These are phyloP conservation scores for Trematomus loennbergii DNA, from an alignment of 2,113 vertebrate species.

Conservation along the genomic window DNA sequence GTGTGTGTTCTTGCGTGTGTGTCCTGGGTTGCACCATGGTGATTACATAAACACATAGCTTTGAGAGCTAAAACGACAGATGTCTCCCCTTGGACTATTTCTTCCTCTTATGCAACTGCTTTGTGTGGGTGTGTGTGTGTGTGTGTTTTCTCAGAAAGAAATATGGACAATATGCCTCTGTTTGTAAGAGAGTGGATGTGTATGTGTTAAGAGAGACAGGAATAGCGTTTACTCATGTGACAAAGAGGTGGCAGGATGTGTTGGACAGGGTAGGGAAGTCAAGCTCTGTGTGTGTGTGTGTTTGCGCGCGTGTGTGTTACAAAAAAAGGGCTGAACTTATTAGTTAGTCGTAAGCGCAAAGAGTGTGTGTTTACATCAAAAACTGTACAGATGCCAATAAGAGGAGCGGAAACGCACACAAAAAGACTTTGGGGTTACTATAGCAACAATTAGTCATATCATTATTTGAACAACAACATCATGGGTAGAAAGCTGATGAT, in stretches of 20 bases:
- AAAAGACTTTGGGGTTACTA: constrained; percentile 8
- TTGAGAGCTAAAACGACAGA: constrained; percentile 63
- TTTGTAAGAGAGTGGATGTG: constrained; percentile 26
- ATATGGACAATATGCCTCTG: constrained; percentile 37
- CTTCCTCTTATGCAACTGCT: constrained; percentile 74
- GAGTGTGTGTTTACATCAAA: neutral
- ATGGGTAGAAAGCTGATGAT: constrained; percentile 36
- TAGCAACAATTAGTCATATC: constrained; percentile 36
- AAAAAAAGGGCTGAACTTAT: neutral
- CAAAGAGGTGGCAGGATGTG: constrained; percentile 25
- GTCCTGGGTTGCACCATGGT: constrained; percentile 42
- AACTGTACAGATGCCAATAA: neutral
- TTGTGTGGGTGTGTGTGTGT: constrained; percentile 1
- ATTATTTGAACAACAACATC: constrained; percentile 20
- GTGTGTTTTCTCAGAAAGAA: constrained; percentile 32
- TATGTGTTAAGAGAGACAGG: constrained; percentile 9
- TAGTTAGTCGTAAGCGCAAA: neutral
- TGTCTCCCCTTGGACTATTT: constrained; percentile 63
- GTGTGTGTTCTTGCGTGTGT: constrained; percentile 14
- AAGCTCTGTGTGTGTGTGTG: neutral
- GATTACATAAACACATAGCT: constrained; percentile 78
- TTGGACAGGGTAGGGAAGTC: neutral
- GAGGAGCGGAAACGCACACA: neutral
- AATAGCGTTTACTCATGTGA: constrained; percentile 30
- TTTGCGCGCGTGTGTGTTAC: neutral